Evolutionary conservation across 2,888 invertebrate genomes (phyloP).

Genomic region (Anthoptus insignis): DNA sequence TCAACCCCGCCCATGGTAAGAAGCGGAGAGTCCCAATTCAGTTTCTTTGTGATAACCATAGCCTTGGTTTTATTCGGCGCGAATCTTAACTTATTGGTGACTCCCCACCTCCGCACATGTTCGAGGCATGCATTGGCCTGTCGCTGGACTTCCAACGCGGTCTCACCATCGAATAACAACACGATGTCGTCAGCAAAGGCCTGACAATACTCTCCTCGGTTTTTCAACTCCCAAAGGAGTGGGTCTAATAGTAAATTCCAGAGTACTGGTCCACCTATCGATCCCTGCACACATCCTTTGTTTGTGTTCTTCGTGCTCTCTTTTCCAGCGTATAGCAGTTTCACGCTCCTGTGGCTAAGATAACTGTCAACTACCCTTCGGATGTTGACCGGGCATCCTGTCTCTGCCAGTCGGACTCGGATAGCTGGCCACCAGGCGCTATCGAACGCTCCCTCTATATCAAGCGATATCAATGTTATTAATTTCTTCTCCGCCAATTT

Average conservation of each 20-base stretch:
- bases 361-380: too few species aligned
- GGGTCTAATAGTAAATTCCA: too few species aligned
- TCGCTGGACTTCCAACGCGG: too few species aligned
- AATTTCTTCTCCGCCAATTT: too few species aligned
- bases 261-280: not conserved
- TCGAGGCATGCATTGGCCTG: too few species aligned
- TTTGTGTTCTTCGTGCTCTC: too few species aligned
- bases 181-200: not conserved
- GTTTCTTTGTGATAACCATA: constrained; percentile 41
- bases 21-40: constrained; percentile 23
- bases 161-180: not conserved
- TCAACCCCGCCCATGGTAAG: constrained; percentile 4
- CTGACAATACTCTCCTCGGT: not conserved
- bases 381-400: too few species aligned
- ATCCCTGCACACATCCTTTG: not conserved
- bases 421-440: constrained; percentile 49
- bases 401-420: not conserved
- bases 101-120: too few species aligned
- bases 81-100: too few species aligned
- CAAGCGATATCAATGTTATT: constrained; percentile 18
- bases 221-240: too few species aligned
- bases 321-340: too few species aligned
- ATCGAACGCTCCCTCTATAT: constrained; percentile 46
- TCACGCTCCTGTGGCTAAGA: too few species aligned
- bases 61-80: constrained; percentile 39